Conservation (phyloP, 2,113 vertebrate species). For the Heptranchias perlo region DNA sequence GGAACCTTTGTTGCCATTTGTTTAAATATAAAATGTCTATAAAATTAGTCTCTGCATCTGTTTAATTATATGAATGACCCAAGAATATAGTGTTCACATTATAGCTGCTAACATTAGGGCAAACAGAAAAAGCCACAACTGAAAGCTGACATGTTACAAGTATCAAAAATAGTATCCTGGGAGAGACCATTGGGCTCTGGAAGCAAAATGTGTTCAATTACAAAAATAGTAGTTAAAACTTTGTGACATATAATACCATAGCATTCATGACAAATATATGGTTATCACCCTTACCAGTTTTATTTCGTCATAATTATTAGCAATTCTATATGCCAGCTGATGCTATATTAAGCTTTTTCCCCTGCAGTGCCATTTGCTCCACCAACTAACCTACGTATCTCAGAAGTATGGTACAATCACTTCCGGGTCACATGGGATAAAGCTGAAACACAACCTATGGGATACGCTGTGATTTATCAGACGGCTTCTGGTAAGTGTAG, state of each 20-base stretch:
- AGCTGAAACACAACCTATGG: neutral
- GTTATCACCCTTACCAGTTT: neutral
- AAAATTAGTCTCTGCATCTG: neutral
- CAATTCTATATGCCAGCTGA: neutral
- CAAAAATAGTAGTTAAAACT: neutral
- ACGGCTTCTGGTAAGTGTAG: neutral
- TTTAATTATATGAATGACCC: neutral
- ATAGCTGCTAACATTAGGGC: neutral
- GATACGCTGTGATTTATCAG: conserved; percentile 1
- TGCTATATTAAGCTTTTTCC: neutral
- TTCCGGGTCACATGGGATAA: neutral
- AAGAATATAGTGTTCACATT: neutral
- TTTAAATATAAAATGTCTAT: neutral
- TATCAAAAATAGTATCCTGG: neutral
- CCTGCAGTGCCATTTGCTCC: conserved; percentile 25
- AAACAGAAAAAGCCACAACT: neutral
- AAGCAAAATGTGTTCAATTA: neutral
- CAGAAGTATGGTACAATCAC: neutral
- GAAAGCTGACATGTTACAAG: neutral
- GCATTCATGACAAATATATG: neutral
- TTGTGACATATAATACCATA: neutral
- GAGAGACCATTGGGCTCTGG: neutral
- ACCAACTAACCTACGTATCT: neutral
- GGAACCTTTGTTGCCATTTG: neutral
- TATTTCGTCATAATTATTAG: neutral